Conservation (phyloP, 2,888 invertebrate species). For the Hecatera dysodea region DNA sequence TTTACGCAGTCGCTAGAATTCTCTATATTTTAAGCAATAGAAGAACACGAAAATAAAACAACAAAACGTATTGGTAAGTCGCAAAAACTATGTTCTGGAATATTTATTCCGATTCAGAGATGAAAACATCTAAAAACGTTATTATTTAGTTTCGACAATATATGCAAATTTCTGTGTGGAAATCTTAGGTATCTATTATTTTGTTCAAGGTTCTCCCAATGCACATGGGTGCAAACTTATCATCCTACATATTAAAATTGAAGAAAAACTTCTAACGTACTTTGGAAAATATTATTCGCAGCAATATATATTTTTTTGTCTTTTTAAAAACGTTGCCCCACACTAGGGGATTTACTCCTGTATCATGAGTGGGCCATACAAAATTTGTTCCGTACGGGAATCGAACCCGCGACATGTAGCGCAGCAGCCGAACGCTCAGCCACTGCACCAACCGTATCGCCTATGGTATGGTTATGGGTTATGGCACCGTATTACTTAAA, state of each 20-base stretch:
- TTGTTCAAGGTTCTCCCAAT: background rate
- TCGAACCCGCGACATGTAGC: too few relatives aligned
- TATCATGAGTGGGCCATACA: too few relatives aligned
- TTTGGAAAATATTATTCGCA: background rate
- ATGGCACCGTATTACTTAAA: too few relatives aligned
- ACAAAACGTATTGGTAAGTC: slow-evolving; percentile 15
- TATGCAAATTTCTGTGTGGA: background rate
- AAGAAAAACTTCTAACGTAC: background rate
- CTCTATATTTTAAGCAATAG: background rate
- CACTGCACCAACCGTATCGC: too few relatives aligned
- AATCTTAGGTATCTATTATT: background rate
- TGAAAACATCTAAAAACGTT: background rate
- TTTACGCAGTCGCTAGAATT: background rate
- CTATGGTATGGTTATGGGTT: too few relatives aligned
- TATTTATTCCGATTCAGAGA: slow-evolving; percentile 26
- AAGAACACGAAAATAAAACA: slow-evolving; percentile 1
- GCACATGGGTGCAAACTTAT: too few relatives aligned
- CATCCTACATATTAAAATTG: background rate
- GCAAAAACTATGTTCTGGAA: slow-evolving; percentile 4
- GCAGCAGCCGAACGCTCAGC: too few relatives aligned
- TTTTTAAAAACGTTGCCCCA: too few relatives aligned
- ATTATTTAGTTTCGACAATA: slow-evolving; percentile 1
- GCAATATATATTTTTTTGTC: too few relatives aligned
- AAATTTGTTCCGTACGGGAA: too few relatives aligned
- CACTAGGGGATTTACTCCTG: too few relatives aligned